Base-by-base conservation (phyloP, 1,140 invertebrate species). In the Brachionus plicatilis region DNA sequence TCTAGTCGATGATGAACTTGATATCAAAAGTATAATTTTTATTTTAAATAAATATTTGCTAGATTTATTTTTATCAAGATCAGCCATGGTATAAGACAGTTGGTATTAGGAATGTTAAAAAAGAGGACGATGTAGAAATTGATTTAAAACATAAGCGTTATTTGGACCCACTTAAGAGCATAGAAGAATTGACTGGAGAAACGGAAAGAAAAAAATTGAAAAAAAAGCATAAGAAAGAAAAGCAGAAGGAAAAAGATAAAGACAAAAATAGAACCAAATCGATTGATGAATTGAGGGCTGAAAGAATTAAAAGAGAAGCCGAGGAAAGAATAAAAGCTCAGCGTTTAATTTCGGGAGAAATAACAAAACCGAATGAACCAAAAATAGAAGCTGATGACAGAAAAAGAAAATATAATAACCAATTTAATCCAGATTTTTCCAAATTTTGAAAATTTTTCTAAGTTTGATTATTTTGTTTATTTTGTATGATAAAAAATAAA, bases 381-480 rank as follows among this genome's bases (percentile, higher is more conserved):
- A 85, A 86, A 85, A 50, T 53, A 70, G 85, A 85, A 47, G 84
- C 79, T n/a, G 86, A 85, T 72, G 88, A 88, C 43, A 88, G 92
- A 3, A 91, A 91, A 86, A 92, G 93, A 87, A 94, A 93, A 90
- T 97, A 97, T 88, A 96, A 95, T 91, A 95, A 94, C 7, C 95
- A 96, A 33, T 84, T 84, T 43, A 84, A 84, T 53, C 83, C 83
- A 5, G 83, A 84, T 50, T 43, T 75, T 17, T 56, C 83, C 8
- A 83, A 83, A 68, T 76, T 50, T 76, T 76, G 20, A 43, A 45
- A n/a, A 17, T 47, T 12, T 37, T 37, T 37, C 33, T 7, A 37
- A 37, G 5, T 7, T 37, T 37, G 33, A 37, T 37, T 37, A 37
- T 1, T 37, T 37, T 37, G 33, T 37, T 37, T 6, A 37, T 37